These are phyloP conservation scores for Athene noctua DNA, from an alignment of 2,113 vertebrate genomes.

Conservation along the genomic window DNA sequence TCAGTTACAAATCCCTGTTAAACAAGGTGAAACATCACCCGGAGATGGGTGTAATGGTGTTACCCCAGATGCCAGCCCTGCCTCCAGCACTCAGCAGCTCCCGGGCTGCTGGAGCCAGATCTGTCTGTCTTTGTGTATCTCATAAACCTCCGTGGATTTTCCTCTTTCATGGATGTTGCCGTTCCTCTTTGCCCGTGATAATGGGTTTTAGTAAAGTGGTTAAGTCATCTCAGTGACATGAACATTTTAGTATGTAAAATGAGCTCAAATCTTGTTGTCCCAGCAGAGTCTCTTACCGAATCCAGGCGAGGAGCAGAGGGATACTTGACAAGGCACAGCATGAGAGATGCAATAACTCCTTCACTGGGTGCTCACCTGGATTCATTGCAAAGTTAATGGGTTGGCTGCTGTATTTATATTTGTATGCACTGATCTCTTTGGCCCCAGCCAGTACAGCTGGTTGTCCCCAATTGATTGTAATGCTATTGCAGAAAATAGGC, in stretches of 20 bases:
- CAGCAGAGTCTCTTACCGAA: background rate
- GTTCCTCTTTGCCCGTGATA: background rate
- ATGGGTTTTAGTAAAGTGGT: background rate
- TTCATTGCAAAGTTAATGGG: background rate
- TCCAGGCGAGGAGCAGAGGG: accelerated
- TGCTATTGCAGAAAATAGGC: background rate
- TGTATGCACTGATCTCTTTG: background rate
- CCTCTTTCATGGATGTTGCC: background rate
- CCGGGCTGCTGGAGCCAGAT: background rate
- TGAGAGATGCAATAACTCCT: background rate
- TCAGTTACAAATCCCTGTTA: background rate
- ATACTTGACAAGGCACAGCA: background rate
- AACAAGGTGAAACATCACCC: background rate
- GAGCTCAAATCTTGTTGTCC: background rate
- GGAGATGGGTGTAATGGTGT: background rate
- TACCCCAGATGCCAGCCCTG: background rate
- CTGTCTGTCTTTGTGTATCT: background rate
- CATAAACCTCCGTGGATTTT: background rate
- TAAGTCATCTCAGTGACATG: background rate
- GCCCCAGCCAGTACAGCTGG: background rate
- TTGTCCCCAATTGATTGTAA: background rate
- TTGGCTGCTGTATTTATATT: background rate
- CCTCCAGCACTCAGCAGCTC: background rate
- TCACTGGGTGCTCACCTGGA: background rate
- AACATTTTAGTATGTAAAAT: background rate